Evolutionary conservation across 2,888 invertebrate species (phyloP).

Genomic region (Stenotaenia linearis): DNA sequence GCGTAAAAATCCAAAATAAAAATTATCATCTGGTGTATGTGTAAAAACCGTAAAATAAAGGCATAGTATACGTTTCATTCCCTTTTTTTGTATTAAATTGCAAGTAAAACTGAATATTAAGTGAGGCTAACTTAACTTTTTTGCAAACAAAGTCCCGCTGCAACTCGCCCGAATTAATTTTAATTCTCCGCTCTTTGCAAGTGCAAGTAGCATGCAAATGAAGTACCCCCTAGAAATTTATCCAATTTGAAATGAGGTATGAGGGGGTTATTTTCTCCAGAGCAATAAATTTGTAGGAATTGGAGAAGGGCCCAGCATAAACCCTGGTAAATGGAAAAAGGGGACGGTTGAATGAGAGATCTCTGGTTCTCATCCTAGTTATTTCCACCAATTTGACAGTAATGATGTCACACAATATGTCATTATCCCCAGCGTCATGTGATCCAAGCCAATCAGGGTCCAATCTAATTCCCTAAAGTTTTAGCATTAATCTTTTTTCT

Average conservation of each 20-base stretch:
- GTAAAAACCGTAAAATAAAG: too few relatives aligned
- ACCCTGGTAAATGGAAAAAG: background rate
- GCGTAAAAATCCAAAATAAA: too few relatives aligned
- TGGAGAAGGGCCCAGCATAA: background rate
- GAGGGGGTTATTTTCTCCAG: too few relatives aligned
- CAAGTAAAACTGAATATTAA: too few relatives aligned
- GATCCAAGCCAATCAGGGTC: slow-evolving; percentile 4
- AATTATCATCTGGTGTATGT: too few relatives aligned
- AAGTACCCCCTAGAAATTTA: background rate
- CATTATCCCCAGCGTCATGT: slow-evolving; percentile 17
- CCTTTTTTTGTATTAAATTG: too few relatives aligned
- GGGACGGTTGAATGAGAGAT: background rate
- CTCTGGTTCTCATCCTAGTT: background rate
- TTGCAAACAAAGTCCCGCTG: too few relatives aligned
- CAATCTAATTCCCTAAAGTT: background rate
- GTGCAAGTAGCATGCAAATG: background rate
- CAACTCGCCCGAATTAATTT: too few relatives aligned
- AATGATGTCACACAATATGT: slow-evolving; percentile 26
- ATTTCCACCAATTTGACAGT: slow-evolving; percentile 20
- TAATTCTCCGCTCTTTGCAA: too few relatives aligned
- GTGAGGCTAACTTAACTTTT: too few relatives aligned
- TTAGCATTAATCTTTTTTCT: background rate
- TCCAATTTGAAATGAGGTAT: too few relatives aligned
- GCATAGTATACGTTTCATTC: too few relatives aligned
- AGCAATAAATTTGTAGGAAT: background rate